Evolutionary conservation across 2,113 vertebrate species (phyloP), one percentile per base, ranked within the genome.

Genomic region (Sinosuthora webbiana): DNA sequence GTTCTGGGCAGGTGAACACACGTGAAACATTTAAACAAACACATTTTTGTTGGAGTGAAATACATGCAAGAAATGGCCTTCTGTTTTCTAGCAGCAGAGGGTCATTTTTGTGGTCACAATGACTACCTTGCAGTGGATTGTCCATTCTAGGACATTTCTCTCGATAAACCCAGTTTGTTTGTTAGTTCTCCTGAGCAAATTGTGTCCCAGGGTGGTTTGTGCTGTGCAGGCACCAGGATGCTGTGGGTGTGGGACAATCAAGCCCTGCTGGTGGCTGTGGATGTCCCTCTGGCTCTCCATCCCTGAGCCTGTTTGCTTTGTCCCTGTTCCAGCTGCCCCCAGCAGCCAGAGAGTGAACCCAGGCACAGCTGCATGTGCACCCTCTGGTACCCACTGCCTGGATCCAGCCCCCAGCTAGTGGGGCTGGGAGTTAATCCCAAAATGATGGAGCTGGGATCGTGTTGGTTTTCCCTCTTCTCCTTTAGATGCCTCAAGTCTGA

Each of bases 371-470:
- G 13, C 35, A 25, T 4, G 15, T 27, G 16, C 68, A 18, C n/a
- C 2, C 0, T 20, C 47, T 13, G 2, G 6, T 18, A 27, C 15
- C 13, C 35, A 18, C 45, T 14, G 47, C 2, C 1, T 2, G 6
- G 30, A 60, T 82, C 37, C 28, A 28, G 21, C 21, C 35, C 30
- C 20, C 22, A 24, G 8, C 21, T 7, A 16, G 10, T 18, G 64
- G 71, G 33, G 25, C 87, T 73, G 57, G 57, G 35, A 65, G 21
- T 15, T 13, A 45, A 89, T 37, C 60, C 44, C 56, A 24, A 12
- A 57, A 44, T 3, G 21, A 35, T 16, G 27, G 41, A 50, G 41
- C 12, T 3, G 0, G n/a, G 50, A 22, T 52, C 0, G 0, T 30
- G 12, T 7, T 50, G 60, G 18, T 7, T 90, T 95, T 82, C 56